phyloP scores from a whole-genome alignment of 2,888 invertebrate species.

The Enchytraeus crypticus region DNA sequence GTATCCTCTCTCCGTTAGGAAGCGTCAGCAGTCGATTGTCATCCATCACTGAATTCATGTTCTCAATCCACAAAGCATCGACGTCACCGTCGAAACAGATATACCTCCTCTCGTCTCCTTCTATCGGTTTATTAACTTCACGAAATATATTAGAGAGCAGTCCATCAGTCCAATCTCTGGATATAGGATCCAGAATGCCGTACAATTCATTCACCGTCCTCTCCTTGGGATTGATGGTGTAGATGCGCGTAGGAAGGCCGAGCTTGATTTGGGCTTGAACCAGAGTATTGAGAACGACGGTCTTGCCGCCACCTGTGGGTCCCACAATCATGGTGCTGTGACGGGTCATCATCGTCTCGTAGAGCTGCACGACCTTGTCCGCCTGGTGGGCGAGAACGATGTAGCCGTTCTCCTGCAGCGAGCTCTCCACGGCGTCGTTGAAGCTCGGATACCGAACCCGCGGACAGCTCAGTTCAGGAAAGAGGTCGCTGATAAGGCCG shows the following conservation, averaged over 20 bases:
- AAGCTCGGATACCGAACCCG: constrained; percentile 78
- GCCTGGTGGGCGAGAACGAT: constrained; percentile 64
- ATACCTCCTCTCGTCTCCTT: constrained; percentile 67
- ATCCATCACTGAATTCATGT: constrained; percentile 95
- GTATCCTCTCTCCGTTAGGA: constrained; percentile 80
- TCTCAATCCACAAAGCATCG: constrained; percentile 89
- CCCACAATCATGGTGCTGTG: constrained; percentile 87
- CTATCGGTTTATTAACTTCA: constrained; percentile 72
- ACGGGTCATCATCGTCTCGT: constrained; percentile 88
- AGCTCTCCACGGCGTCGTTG: constrained; percentile 66
- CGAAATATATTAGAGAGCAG: constrained; percentile 81
- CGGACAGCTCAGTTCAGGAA: constrained; percentile 82
- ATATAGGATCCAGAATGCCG: constrained; percentile 74
- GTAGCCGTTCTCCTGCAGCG: constrained; percentile 60
- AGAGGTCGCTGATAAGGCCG: constrained; percentile 77
- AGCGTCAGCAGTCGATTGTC: constrained; percentile 78
- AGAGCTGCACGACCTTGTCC: constrained; percentile 79
- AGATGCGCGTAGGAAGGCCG: constrained; percentile 69
- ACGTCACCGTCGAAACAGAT: constrained; percentile 88
- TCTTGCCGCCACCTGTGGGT: constrained; percentile 85
- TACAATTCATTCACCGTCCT: constrained; percentile 81
- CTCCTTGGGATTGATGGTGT: constrained; percentile 77
- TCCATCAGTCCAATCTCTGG: constrained; percentile 88
- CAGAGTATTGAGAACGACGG: constrained; percentile 70
- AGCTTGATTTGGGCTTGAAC: constrained; percentile 68